Evolutionary conservation across 2,888 invertebrate genomes (phyloP).

Genomic region (Scaptomyza cyrtandrae): DNA sequence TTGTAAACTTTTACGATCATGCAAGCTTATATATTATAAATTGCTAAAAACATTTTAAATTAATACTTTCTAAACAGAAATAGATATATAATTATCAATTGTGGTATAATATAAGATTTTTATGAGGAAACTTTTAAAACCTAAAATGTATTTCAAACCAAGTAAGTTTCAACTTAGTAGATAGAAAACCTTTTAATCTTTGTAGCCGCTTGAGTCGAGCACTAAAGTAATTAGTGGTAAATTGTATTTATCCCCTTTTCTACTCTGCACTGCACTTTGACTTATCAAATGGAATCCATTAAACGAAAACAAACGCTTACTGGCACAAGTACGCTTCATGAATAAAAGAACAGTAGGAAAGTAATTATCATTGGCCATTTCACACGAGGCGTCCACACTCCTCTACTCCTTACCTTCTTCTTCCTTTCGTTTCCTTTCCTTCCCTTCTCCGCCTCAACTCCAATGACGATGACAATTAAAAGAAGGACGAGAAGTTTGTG

Average conservation of each 20-base stretch:
- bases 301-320: conserved; percentile 62
- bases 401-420: too few species aligned
- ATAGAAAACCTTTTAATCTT: too few species aligned
- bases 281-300: conserved; percentile 67
- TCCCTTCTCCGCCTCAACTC: neutral
- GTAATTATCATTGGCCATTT: conserved; percentile 73
- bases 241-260: conserved; percentile 7
- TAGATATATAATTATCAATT: too few species aligned
- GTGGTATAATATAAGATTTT: too few species aligned
- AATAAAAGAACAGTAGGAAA: conserved; percentile 70
- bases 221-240: conserved; percentile 36
- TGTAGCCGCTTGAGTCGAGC: neutral
- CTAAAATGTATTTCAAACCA: too few species aligned
- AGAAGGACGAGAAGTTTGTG: conserved; percentile 34
- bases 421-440: neutral
- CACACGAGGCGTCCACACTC: conserved; percentile 50
- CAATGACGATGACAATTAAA: conserved; percentile 61
- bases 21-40: too few species aligned
- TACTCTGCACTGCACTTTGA: conserved; percentile 46
- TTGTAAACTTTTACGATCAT: too few species aligned
- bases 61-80: too few species aligned
- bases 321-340: conserved; percentile 50
- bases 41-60: too few species aligned
- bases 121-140: too few species aligned
- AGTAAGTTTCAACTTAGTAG: too few species aligned